Conservation (phyloP, 2,888 invertebrate genomes). For the Xestoiulus laeticollis region DNA sequence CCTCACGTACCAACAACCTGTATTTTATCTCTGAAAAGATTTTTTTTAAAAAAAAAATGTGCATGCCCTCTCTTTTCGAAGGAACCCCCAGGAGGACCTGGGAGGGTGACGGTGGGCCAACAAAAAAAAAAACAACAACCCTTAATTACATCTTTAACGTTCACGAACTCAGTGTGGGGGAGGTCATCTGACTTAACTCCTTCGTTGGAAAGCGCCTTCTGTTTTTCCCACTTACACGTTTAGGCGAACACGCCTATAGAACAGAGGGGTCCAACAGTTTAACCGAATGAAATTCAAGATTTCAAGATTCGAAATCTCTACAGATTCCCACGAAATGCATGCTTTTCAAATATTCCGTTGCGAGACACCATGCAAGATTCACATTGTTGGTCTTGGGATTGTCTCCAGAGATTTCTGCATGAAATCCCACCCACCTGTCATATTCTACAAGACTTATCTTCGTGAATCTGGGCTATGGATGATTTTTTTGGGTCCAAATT, state of each 20-base stretch:
- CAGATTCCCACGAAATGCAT: neutral
- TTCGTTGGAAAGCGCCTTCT: conserved; percentile 10
- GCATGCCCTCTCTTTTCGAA: conserved; percentile 15
- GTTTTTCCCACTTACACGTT: conserved; percentile 37
- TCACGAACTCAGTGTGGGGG: conserved; percentile 37
- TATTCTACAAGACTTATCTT: too few species aligned
- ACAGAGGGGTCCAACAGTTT: neutral
- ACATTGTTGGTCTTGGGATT: neutral
- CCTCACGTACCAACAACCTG: neutral
- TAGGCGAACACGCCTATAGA: neutral
- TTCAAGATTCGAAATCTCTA: neutral
- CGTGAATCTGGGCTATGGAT: too few species aligned
- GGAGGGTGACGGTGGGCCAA: conserved; percentile 37
- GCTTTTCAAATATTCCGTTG: neutral
- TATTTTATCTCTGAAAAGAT: conserved; percentile 29
- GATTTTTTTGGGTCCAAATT: too few species aligned
- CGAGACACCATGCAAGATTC: neutral
- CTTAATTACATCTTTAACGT: conserved; percentile 37
- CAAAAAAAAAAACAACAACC: conserved; percentile 20
- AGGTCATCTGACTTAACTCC: conserved; percentile 34
- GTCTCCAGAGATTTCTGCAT: neutral
- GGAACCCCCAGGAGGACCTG: conserved; percentile 34
- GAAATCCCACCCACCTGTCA: too few species aligned
- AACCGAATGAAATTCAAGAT: neutral
- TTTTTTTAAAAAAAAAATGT: neutral